These are phyloP conservation scores for Archilochus colubris DNA, from an alignment of 2,113 vertebrate species.

Conservation along the genomic window DNA sequence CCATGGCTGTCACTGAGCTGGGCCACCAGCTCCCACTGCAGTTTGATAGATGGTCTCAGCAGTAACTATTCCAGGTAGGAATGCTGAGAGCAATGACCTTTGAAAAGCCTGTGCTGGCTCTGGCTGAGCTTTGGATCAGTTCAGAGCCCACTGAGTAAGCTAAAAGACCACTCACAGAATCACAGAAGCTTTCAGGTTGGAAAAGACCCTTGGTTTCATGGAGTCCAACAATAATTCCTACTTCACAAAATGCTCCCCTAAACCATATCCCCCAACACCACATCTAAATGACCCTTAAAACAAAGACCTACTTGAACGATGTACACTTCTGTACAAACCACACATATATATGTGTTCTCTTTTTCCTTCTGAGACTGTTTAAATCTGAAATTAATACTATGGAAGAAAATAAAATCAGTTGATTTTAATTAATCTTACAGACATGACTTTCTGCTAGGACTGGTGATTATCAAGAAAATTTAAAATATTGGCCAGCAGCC, in stretches of 20 bases:
- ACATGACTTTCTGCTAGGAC: neutral
- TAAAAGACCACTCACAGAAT: neutral
- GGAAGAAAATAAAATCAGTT: neutral
- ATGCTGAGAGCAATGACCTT: neutral
- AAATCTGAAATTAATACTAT: neutral
- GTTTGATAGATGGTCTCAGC: neutral
- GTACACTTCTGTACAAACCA: neutral
- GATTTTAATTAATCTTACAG: neutral
- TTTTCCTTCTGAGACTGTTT: neutral
- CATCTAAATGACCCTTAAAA: too few relatives aligned
- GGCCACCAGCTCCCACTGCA: accelerated
- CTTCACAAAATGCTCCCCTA: too few relatives aligned
- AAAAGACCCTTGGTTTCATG: too few relatives aligned
- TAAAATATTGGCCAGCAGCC: neutral
- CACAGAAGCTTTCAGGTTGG: too few relatives aligned
- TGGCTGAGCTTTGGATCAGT: neutral
- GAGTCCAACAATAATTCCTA: too few relatives aligned
- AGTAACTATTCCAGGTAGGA: accelerated
- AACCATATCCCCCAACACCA: too few relatives aligned
- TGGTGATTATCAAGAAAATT: neutral
- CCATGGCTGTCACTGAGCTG: accelerated
- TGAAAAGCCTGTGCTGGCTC: neutral
- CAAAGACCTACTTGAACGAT: neutral
- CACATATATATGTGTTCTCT: neutral
- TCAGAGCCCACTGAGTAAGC: neutral